Evolutionary conservation across 53 echinoderm and acorn worm genomes (phyloP).

Genomic region (Patiria pectinifera): DNA sequence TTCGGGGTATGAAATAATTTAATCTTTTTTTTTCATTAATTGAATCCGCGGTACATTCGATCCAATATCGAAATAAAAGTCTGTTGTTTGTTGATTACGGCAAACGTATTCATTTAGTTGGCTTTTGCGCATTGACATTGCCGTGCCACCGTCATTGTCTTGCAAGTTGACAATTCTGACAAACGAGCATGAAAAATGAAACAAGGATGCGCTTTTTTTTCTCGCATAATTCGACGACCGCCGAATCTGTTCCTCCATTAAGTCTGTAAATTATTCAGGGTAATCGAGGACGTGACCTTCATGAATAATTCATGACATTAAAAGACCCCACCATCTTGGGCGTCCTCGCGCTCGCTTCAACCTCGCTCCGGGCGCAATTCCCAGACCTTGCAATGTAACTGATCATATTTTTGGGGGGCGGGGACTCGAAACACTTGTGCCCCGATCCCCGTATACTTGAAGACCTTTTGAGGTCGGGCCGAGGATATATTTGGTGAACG

Average conservation of each 20-base stretch:
- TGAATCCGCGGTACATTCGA: too few relatives aligned
- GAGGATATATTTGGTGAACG: too few relatives aligned
- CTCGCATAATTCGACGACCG: background rate
- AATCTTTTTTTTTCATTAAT: too few relatives aligned
- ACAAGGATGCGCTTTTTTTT: background rate
- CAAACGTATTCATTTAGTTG: too few relatives aligned
- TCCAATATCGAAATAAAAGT: too few relatives aligned
- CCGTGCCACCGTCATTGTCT: too few relatives aligned
- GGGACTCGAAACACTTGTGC: too few relatives aligned
- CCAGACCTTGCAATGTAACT: background rate
- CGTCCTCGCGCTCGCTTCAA: background rate
- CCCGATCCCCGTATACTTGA: too few relatives aligned
- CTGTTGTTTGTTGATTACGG: too few relatives aligned
- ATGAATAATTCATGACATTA: constrained; percentile 43
- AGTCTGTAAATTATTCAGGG: background rate
- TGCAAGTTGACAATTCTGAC: background rate
- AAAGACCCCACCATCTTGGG: background rate
- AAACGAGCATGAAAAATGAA: background rate
- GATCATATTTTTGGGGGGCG: background rate
- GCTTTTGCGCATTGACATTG: too few relatives aligned
- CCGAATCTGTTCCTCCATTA: background rate
- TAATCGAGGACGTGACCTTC: constrained; percentile 48
- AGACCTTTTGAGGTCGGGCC: too few relatives aligned
- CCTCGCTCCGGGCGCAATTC: constrained; percentile 23
- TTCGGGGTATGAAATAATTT: too few relatives aligned